phyloP scores from a whole-genome alignment of 2,888 invertebrate species.

The Girardia tigrina region DNA sequence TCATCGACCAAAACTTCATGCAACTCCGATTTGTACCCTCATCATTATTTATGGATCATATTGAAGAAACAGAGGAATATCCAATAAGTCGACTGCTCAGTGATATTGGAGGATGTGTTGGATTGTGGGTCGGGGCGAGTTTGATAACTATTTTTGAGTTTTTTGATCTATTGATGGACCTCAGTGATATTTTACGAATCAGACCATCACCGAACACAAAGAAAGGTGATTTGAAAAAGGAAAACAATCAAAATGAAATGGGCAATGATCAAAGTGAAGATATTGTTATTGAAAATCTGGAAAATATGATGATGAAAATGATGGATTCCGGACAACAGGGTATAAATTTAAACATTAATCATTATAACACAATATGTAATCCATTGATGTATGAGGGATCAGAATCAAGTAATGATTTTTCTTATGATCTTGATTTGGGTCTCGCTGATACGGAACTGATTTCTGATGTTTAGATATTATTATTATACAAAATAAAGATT shows the following conservation, averaged over 20 bases:
- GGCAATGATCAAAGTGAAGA: neutral
- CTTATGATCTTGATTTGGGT: neutral
- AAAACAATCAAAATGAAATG: neutral
- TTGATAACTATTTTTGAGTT: slow-evolving; percentile 35
- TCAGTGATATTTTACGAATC: neutral
- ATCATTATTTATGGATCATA: slow-evolving; percentile 35
- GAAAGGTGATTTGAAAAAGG: slow-evolving; percentile 15
- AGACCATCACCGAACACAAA: neutral
- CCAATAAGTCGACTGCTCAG: slow-evolving; percentile 33
- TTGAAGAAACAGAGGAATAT: slow-evolving; percentile 35
- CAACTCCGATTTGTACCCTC: slow-evolving; percentile 31
- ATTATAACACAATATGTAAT: slow-evolving; percentile 6
- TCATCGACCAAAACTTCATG: slow-evolving; percentile 35
- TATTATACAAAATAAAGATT: too few species aligned
- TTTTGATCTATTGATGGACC: slow-evolving; percentile 30
- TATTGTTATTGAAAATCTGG: slow-evolving; percentile 1
- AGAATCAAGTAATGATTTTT: slow-evolving; percentile 18
- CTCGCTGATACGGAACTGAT: neutral
- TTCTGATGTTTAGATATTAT: neutral
- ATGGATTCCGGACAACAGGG: neutral
- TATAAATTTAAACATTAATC: neutral
- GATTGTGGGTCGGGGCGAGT: slow-evolving; percentile 36
- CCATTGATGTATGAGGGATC: neutral
- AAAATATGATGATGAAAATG: slow-evolving; percentile 3
- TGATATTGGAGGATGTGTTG: slow-evolving; percentile 36